Base-by-base conservation (phyloP, 2,888 invertebrate genomes). In the Agrotis ipsilon region DNA sequence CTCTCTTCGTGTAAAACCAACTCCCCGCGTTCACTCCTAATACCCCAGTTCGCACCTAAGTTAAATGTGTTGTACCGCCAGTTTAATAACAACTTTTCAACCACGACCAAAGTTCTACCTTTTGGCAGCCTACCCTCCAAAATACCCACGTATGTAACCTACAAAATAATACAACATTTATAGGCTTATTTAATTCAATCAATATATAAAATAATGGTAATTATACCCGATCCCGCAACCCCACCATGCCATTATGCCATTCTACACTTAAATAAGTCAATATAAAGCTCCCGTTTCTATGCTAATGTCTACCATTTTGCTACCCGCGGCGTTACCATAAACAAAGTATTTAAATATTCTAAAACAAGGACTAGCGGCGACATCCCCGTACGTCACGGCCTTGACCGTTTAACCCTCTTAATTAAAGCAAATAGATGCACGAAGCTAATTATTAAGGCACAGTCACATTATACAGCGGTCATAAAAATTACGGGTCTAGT, bases 381-480 rank as follows among this genome's bases (percentile, higher is more conserved):
- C 83, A 80, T 90, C 87, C 70, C 87, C 66, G 55, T 71, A 59
- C 57, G 72, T 72, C 83, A 83, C 89, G 79, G 68, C 87, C 87
- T 87, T 85, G 85, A 82, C 75, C 81, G 75, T 81, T 76, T 73
- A 72, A 68, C 76, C 75, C 54, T 69, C 80, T 77, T 86, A 88
- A 89, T 88, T 87, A 87, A 87, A 85, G 77, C 80, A 87, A 89
- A 90, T 86, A 87, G 80, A 90, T 86, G 83, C 86, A 87, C 84
- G 83, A 87, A 84, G 68, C 80, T 88, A 87, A 89, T 90, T 87
- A 88, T 87, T 86, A 83, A 83, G 73, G 73, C 70, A 76, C 66
- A 74, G 67, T 66, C 62, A 76, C 48, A 72, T 75, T 73, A 70
- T 68, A 73, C 55, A 54, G 57, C 45, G 73, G 75, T 74, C 64